Base-by-base conservation (phyloP, 2,113 vertebrate species). In the Bufo gargarizans region DNA sequence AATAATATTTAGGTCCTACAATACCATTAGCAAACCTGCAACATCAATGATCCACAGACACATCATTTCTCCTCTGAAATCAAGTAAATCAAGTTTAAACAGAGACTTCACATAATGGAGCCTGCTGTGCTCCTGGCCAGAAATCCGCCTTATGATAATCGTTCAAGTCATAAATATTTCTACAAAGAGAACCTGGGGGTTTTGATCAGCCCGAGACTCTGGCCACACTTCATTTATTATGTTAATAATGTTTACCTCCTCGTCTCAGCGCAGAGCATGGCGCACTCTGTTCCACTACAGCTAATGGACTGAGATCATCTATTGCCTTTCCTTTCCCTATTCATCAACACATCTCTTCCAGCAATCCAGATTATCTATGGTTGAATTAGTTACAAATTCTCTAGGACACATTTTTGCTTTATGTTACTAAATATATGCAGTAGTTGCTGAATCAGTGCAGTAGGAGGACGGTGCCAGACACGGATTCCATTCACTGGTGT, bases 181-280 rank as follows among this genome's bases (percentile, higher is more conserved):
- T 87, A 86, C 86, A 88, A 92, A 89, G 13, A 80, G 58, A 77
- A 90, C 89, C 89, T 85, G 76, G 8, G 20, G n/a, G 71, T 17
- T 88, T 77, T 89, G 87, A 91, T 88, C 79, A 1, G 59, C 65
- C 65, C 85, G 61, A 20, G 77, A 63, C 67, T 91, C 78, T 89
- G 56, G 56, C 22, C 89, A 83, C 22, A 84, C 89, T 10, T 84
- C 76, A 87, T 86, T 89, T 63, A 33, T 90, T 86, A 69, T 67
- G 69, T 87, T 88, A 89, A 91, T 76, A 90, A 88, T 61, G 6
- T 13, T 84, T 88, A 71, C 72, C 88, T 53, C 49, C 33, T 85
- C 74, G 78, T 65, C 59, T 50, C 33, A 86, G 47, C 11, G 74
- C 45, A 76, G 55, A 76, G 22, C 65, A 77, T 49, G 22, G 7